Evolutionary conservation across 2,797 vertebrate species (phyloP), one percentile per base, ranked within the genome.

Genomic region (Falco concolor): DNA sequence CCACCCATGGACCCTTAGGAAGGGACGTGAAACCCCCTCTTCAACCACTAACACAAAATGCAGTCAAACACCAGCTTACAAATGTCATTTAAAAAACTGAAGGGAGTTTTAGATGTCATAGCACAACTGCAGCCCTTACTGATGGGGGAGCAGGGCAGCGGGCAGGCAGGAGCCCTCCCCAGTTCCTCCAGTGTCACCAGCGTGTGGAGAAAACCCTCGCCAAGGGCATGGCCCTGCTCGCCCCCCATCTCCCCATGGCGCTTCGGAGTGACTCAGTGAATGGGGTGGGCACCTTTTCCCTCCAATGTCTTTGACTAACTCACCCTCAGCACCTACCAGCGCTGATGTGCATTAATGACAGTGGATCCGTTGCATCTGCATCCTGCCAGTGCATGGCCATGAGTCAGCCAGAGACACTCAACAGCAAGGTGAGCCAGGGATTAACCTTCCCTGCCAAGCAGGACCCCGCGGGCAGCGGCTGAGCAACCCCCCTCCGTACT

Each of bases 161-260:
- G 24, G 23, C 1, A 3, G 36, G 53, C 42, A 44, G 40, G 36
- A 61, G 38, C 47, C 24, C 23, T 85, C 24, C 45, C 20, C 7
- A 1, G 23, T 7, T 15, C 25, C 57, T 57, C 44, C 52, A 49
- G 0, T 2, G 0, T 40, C 1, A 0, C 60, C 34, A 74, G 18
- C 4, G 1, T 5, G 1, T 17, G 47, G 42, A 30, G 53, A 30
- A 67, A 70, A 22, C 53, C 52, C 44, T 32, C 2, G 1, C 30
- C 1, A 0, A 60, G 42, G 1, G 0, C 2, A 0, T 47, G 28
- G 36, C n/a, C 16, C 40, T 3, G 27, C 56, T 53, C 3, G 11
- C 74, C 49, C 47, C 70, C 45, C 5, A 0, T 1, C 23, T 38
- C 28, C 89, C 59, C 1, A 0, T 0, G 2, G 42, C 2, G 1